Conservation (phyloP, 92 coral and sea anemone genomes). For the Desmophyllum pertusum region DNA sequence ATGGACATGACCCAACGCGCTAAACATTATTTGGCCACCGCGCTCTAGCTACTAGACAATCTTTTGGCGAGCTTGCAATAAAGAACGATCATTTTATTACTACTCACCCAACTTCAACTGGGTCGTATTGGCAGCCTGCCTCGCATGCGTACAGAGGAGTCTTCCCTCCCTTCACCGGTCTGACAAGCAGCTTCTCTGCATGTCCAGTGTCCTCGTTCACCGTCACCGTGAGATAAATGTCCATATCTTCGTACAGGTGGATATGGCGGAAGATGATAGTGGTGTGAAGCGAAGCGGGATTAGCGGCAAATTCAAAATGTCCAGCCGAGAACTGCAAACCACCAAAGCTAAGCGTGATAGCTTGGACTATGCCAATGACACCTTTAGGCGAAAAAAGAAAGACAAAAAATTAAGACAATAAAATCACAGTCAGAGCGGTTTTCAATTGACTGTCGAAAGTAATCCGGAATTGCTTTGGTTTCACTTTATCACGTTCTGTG, state of each 20-base stretch:
- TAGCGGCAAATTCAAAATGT: slow-evolving; percentile 95
- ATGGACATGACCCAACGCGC: no score
- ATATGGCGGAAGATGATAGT: slow-evolving; percentile 89
- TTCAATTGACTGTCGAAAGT: no score
- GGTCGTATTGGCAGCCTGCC: slow-evolving; percentile 98
- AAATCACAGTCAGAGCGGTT: neutral
- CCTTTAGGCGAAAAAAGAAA: slow-evolving; percentile 41
- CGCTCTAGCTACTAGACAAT: no score
- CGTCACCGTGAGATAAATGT: slow-evolving; percentile 75
- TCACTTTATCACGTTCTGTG: neutral
- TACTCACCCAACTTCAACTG: slow-evolving; percentile 87
- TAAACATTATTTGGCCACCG: no score
- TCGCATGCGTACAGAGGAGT: slow-evolving; percentile 93
- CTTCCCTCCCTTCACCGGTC: slow-evolving; percentile 74
- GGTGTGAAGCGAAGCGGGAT: slow-evolving; percentile 98
- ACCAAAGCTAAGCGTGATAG: slow-evolving; percentile 94
- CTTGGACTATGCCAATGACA: slow-evolving; percentile 84
- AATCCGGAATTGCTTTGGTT: no score
- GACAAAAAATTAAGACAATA: neutral
- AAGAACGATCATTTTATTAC: no score
- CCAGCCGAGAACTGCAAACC: slow-evolving; percentile 96
- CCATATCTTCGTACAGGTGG: slow-evolving; percentile 81
- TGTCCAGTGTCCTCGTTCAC: slow-evolving; percentile 90
- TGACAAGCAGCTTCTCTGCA: slow-evolving; percentile 85
- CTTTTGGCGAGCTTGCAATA: no score